Evolutionary conservation across 2,888 invertebrate genomes (phyloP).

Genomic region (Catocala nupta): DNA sequence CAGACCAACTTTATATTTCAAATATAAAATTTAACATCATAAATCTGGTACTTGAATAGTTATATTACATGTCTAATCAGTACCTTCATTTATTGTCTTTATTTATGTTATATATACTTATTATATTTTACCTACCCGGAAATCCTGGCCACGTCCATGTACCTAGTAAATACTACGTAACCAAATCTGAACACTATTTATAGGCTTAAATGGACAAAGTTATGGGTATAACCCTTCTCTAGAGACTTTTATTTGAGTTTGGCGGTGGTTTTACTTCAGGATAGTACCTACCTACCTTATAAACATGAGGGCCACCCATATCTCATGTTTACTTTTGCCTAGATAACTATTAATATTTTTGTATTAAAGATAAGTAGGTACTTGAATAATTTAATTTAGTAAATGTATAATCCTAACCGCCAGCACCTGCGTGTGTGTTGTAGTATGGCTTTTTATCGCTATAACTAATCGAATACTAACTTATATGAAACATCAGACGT

Average conservation of each 20-base stretch:
- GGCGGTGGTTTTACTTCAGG: no score
- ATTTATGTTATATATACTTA: constrained; percentile 23
- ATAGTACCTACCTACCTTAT: no score
- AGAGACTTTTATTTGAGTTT: no score
- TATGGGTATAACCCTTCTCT: no score
- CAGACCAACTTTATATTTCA: constrained; percentile 1
- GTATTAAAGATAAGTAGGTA: no score
- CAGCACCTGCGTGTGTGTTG: not conserved
- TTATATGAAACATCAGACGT: no score
- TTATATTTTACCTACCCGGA: constrained; percentile 20
- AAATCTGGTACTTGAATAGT: not conserved
- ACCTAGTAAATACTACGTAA: constrained; percentile 31
- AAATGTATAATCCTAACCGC: not conserved
- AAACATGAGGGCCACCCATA: no score
- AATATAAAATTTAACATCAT: constrained; percentile 1
- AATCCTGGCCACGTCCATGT: constrained; percentile 53
- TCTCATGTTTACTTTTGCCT: no score
- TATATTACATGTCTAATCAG: not conserved
- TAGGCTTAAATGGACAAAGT: no score
- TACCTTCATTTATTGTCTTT: not conserved
- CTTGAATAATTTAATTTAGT: no score
- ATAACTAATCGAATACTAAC: no score
- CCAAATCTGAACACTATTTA: constrained; percentile 7
- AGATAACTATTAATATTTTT: no score
- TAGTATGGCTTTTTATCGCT: not conserved